Evolutionary conservation across 2,797 vertebrate species (phyloP).

Genomic region (Rhadinocentrus ornatus): DNA sequence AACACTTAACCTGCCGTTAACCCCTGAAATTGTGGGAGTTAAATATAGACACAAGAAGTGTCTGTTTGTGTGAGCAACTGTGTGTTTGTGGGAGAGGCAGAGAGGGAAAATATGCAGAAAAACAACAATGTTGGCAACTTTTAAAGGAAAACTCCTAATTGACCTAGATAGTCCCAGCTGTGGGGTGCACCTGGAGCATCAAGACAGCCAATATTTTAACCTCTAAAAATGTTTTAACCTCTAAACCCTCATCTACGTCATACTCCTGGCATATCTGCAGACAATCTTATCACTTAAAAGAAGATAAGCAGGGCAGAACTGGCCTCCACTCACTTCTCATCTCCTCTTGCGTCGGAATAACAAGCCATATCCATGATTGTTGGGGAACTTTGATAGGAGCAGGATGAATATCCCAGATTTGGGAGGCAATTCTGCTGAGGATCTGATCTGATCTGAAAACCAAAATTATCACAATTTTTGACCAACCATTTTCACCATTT

Average conservation of each 20-base stretch:
- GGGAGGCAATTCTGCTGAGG: background rate
- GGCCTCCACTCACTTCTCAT: slow-evolving; percentile 45
- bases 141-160: slow-evolving; percentile 51
- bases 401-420: slow-evolving; percentile 11
- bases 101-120: slow-evolving; percentile 30
- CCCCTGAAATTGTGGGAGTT: slow-evolving; percentile 59
- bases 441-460: slow-evolving; percentile 21
- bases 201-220: slow-evolving; percentile 48
- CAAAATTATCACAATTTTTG: background rate
- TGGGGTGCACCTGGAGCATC: slow-evolving; percentile 54
- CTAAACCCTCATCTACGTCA: slow-evolving; percentile 56
- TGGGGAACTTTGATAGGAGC: background rate
- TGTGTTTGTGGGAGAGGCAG: slow-evolving; percentile 9
- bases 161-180: slow-evolving; percentile 54
- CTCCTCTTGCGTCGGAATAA: slow-evolving; percentile 36
- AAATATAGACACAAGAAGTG: slow-evolving; percentile 55
- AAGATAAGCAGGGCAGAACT: slow-evolving; percentile 48
- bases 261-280: slow-evolving; percentile 58
- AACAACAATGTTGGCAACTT: slow-evolving; percentile 41
- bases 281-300: slow-evolving; percentile 61
- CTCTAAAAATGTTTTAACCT: slow-evolving; percentile 52
- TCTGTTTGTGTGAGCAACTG: slow-evolving; percentile 15
- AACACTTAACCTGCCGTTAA: slow-evolving; percentile 75
- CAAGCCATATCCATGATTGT: slow-evolving; percentile 28
- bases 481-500: background rate